A percentile compares a stretch with the other conserved stretches of the same genome.
Conservation (phyloP, 1,140 invertebrate species). For the Colletes latitarsis region DNA sequence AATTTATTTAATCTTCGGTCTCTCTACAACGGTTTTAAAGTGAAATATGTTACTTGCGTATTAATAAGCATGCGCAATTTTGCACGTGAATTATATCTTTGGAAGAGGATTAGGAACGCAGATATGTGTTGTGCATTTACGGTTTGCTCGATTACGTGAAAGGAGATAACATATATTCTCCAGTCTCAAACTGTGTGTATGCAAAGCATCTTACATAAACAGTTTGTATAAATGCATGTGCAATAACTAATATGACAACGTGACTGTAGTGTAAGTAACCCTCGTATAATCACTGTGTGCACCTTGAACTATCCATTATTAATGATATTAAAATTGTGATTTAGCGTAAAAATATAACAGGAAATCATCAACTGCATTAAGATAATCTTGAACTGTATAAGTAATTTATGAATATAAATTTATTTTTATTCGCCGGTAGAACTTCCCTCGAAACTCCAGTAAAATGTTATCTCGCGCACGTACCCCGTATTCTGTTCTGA, state of each 20-base stretch:
- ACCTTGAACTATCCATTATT: too few species aligned
- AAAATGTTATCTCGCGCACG: background rate
- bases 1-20: too few species aligned
- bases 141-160: background rate
- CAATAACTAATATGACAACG: background rate
- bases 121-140: background rate
- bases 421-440: constrained; percentile 13
- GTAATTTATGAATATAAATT: constrained; percentile 26
- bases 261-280: too few species aligned
- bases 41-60: background rate
- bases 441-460: constrained; percentile 22
- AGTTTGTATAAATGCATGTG: background rate
- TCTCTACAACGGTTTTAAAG: too few species aligned
- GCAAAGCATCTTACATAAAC: background rate
- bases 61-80: background rate
- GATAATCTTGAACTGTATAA: background rate
- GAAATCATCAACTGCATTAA: too few species aligned
- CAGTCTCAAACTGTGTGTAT: background rate
- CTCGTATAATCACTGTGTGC: too few species aligned
- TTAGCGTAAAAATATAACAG: too few species aligned
- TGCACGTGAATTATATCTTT: background rate
- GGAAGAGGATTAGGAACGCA: background rate
- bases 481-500: constrained; percentile 9
- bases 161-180: background rate
- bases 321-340: too few species aligned